Base-by-base conservation (phyloP, 2,797 vertebrate genomes). In the Ptychobarbus kaznakovi region DNA sequence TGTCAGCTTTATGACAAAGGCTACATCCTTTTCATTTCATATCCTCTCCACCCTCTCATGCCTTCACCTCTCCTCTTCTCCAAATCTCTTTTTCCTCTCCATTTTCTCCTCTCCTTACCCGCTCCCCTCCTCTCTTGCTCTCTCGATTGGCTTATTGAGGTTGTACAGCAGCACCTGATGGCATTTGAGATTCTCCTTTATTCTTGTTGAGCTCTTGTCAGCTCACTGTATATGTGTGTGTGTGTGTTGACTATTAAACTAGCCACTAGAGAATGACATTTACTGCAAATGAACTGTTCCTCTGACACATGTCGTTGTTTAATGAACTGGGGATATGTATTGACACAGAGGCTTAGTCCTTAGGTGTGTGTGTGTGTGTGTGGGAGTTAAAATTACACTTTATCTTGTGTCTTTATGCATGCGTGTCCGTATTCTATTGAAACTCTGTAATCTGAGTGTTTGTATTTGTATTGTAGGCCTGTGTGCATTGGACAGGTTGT, bases 1-100 rank as follows among this genome's bases (percentile, higher is more conserved):
- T 87, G 89, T 89, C 88, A 90, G 88, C 88, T 88, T 89, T 87
- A 87, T 86, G 88, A 88, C 86, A 89, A 88, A 90, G 78, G 76
- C 80, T 78, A 86, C 76, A 73, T 86, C 77, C 76, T 73, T 44
- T 70, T 38, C 46, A 61, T 80, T 86, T 79, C 70, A 85, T 87
- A 79, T 70, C 63, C 83, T 84, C 81, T 73, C 25, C 56, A 75
- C 63, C 61, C 72, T 68, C 56, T 68, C 80, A 38, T 65, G 68
- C 70, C 69, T 42, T 87, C 68, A 74, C 76, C 63, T 51, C 42
- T 76, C 25, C 65, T 44, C 58, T 61, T 74, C 81, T 56, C 63
- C 66, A 56, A 72, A 70, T 49, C 70, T 81, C 46, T 70, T 88
- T 78, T 83, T 86, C 46, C 46, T 10, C 49, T 81, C 32, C 86